Percentiles rank a stretch among this genome's conserved stretches.
phyloP scores from a whole-genome alignment of 92 coral and sea anemone genomes.

The Phenganax marumi region DNA sequence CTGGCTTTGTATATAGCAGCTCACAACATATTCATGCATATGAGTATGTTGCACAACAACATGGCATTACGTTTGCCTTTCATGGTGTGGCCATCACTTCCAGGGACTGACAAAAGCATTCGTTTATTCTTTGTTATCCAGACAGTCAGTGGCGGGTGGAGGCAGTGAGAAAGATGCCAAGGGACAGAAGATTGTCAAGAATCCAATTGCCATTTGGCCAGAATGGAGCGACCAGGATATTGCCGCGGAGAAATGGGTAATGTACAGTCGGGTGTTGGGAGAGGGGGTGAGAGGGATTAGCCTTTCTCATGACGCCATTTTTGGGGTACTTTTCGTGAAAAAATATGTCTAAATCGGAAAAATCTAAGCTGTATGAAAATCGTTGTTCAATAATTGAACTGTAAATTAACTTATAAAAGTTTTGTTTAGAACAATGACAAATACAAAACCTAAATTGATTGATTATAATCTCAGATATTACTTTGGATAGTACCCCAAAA shows the following conservation, averaged over 20 bases:
- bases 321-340: too few species aligned
- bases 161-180: conserved; percentile 92
- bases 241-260: conserved; percentile 93
- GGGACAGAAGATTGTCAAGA: conserved; percentile 62
- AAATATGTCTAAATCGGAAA: conserved; percentile 1
- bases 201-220: conserved; percentile 92
- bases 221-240: conserved; percentile 99
- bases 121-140: conserved; percentile 15
- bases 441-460: too few species aligned
- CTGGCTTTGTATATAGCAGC: neutral
- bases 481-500: too few species aligned
- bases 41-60: neutral
- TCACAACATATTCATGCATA: too few species aligned
- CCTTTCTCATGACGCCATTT: too few species aligned
- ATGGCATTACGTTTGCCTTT: neutral
- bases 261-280: neutral
- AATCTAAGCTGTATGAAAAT: too few species aligned
- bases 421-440: too few species aligned
- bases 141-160: conserved; percentile 89
- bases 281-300: neutral
- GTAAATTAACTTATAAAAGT: too few species aligned
- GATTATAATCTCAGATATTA: too few species aligned
- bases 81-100: neutral
- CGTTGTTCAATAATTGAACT: too few species aligned
- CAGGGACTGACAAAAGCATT: too few species aligned